These are phyloP conservation scores for Menura novaehollandiae DNA, from an alignment of 2,113 vertebrate genomes.

Conservation along the genomic window DNA sequence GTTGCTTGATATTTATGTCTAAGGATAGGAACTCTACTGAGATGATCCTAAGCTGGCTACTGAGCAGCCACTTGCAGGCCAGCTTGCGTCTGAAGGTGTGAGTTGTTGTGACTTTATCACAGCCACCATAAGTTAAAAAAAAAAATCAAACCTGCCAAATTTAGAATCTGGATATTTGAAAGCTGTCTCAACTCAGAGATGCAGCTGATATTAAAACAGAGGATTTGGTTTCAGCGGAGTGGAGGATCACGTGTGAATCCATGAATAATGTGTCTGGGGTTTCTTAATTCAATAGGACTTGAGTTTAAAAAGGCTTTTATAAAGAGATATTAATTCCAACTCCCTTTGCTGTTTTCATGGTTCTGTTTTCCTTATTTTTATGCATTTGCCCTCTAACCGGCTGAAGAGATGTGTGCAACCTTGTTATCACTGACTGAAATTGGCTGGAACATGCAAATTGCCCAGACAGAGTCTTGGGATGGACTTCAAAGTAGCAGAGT, in stretches of 20 bases:
- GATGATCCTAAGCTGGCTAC: background rate
- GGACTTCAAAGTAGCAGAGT: background rate
- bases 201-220: background rate
- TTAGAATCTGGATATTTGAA: background rate
- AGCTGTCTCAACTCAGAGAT: background rate
- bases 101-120: background rate
- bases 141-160: background rate
- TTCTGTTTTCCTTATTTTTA: conserved; percentile 5
- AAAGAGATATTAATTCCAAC: background rate
- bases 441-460: background rate
- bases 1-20: background rate
- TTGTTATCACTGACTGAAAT: background rate
- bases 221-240: background rate
- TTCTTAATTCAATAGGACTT: background rate
- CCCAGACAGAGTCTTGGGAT: background rate
- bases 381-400: background rate
- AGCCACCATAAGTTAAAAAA: background rate
- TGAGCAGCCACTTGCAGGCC: background rate
- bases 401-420: background rate
- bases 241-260: background rate
- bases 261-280: background rate
- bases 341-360: background rate
- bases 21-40: background rate
- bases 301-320: background rate
- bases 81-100: background rate